phyloP scores from a whole-genome alignment of 2,113 vertebrate species.

The Rhabdornis inornatus region DNA sequence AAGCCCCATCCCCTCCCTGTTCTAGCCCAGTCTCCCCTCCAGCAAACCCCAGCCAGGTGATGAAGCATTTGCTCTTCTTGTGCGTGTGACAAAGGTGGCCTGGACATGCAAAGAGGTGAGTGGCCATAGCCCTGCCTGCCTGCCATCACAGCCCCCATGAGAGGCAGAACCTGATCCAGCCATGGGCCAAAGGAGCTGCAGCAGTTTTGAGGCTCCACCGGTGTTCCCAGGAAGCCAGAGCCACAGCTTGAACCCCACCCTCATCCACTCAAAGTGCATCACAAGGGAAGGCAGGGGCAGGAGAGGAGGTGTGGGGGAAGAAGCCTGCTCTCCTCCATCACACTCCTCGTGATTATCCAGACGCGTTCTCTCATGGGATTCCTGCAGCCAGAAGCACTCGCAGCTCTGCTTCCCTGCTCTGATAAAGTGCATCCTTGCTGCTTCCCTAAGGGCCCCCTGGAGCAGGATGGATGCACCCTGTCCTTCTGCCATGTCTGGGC shows the following conservation, averaged over 20 bases:
- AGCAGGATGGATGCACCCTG: not conserved
- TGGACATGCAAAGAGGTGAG: not conserved
- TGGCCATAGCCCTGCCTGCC: not conserved
- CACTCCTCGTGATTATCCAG: not conserved
- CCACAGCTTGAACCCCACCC: not conserved
- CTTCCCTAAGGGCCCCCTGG: not conserved
- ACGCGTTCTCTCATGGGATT: not conserved
- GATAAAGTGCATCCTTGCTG: slow-evolving; percentile 15
- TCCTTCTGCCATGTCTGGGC: not conserved
- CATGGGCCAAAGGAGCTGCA: not conserved
- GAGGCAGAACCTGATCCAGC: not conserved
- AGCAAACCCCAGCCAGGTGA: not conserved
- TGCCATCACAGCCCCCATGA: not conserved
- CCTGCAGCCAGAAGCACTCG: not conserved
- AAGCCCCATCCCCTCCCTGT: not conserved
- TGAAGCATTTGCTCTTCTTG: not conserved
- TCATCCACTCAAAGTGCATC: slow-evolving; percentile 20
- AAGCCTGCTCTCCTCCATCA: slow-evolving; percentile 45
- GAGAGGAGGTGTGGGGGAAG: not conserved
- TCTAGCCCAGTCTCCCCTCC: not conserved
- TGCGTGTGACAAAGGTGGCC: not conserved
- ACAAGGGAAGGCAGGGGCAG: not conserved
- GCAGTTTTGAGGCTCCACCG: not conserved
- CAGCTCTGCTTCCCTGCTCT: rapidly evolving
- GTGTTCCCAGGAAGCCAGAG: not conserved